Evolutionary conservation across 2,797 vertebrate species (phyloP), one percentile per base, ranked within the genome.

Genomic region (Rhinatrema bivittatum): DNA sequence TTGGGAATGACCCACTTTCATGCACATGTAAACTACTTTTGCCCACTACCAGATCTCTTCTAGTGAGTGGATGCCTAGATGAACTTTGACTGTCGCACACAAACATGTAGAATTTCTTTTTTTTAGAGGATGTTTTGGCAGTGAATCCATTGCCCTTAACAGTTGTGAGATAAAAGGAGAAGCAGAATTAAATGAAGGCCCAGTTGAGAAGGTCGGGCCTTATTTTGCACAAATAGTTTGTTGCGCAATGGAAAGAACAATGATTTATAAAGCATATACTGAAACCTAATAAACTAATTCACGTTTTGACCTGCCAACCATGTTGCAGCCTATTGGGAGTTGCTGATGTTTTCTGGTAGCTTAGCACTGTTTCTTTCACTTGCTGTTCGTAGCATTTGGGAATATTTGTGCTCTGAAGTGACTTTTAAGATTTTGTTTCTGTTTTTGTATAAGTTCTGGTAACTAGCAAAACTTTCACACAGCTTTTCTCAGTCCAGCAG

Each of bases 21-120:
- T 9, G n/a, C 23, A 36, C 27, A 30, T 1, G 0, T 12, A 17
- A 50, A 45, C 50, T 22, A 31, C 39, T 7, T 64, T 50, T 41
- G 48, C 41, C 10, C 2, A 11, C 44, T 52, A 39, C 37, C 57
- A 24, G 5, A 42, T 42, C 10, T 39, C 36, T 56, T 5, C 43
- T 42, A 48, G 13, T 1, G 29, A 5, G 10, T 36, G 45, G n/a
- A 31, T 17, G 14, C 10, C 29, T 32, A 50, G 24, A 32, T 53
- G 57, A 65, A 52, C 41, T 53, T 42, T 26, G 39, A 45, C 36
- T 34, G 46, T 33, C 53, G 58, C 16, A n/a, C 38, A n/a, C n/a
- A n/a, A n/a, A n/a, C n/a, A n/a, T n/a, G n/a, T n/a, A n/a, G n/a
- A n/a, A n/a, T n/a, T n/a, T n/a, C n/a, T n/a, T n/a, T n/a, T n/a